Conservation (phyloP, 2,888 invertebrate species). For the Cactoblastis cactorum region DNA sequence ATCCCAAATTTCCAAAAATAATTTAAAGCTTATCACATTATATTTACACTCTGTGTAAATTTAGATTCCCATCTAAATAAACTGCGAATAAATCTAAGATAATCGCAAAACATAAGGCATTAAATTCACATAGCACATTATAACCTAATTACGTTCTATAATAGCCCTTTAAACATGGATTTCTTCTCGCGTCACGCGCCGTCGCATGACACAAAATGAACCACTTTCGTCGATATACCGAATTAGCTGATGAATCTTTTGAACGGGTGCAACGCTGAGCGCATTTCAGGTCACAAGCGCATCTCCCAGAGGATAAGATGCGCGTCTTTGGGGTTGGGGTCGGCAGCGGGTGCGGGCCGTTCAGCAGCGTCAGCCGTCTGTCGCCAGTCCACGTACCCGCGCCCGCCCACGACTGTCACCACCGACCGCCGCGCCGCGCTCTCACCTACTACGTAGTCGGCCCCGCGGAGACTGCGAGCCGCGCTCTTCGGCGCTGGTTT, state of each 20-base stretch:
- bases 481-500: conserved; percentile 46
- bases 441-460: conserved; percentile 62
- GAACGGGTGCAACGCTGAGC: conserved; percentile 1
- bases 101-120: conserved; percentile 27
- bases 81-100: conserved; percentile 23
- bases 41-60: conserved; percentile 52
- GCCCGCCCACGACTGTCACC: conserved; percentile 91
- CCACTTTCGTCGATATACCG: conserved; percentile 23
- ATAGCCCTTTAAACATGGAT: conserved; percentile 36
- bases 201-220: conserved; percentile 25
- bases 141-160: conserved; percentile 29
- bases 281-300: conserved; percentile 56
- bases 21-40: conserved; percentile 74
- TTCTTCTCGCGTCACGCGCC: conserved; percentile 41
- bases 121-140: conserved; percentile 28
- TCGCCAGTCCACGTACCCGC: conserved; percentile 92
- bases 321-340: conserved; percentile 90
- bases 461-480: conserved; percentile 60
- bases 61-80: conserved; percentile 33
- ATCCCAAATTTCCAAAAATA: conserved; percentile 61
- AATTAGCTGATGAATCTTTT: conserved; percentile 38
- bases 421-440: conserved; percentile 84
- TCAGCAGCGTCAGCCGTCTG: conserved; percentile 84
- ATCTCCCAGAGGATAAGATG: conserved; percentile 94
- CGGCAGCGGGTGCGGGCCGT: conserved; percentile 76